phyloP scores from a whole-genome alignment of 2,797 vertebrate species.

The Malacoctenus gilli region DNA sequence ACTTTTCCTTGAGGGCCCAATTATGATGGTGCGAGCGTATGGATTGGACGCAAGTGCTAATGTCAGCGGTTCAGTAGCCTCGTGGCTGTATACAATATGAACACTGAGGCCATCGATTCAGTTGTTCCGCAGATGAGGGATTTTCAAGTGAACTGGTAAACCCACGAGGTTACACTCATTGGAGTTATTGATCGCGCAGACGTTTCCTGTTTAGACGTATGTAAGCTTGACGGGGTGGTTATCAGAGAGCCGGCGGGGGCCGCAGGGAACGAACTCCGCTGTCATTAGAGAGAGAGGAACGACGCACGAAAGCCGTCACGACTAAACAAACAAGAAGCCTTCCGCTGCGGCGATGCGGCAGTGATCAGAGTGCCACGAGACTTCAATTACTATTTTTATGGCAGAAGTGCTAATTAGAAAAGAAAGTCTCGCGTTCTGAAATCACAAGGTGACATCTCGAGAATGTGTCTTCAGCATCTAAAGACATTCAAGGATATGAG shows the following conservation, averaged over 20 bases:
- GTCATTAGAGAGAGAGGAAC: not conserved
- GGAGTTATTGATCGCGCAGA: slow-evolving; percentile 1
- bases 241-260: not conserved
- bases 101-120: not conserved
- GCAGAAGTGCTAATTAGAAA: too few relatives aligned
- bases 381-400: not conserved
- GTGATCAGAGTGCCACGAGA: not conserved
- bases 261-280: not conserved
- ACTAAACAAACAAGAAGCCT: not conserved
- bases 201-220: not conserved
- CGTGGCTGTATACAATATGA: not conserved
- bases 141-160: slow-evolving; percentile 9
- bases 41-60: too few relatives aligned
- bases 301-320: not conserved
- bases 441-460: too few relatives aligned
- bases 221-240: not conserved
- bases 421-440: too few relatives aligned
- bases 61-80: too few relatives aligned
- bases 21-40: too few relatives aligned
- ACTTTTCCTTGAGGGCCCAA: too few relatives aligned
- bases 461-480: not conserved
- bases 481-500: too few relatives aligned
- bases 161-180: not conserved
- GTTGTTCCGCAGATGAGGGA: slow-evolving; percentile 1
- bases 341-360: not conserved